Percentiles rank a stretch among this genome's conserved stretches.
These are phyloP conservation scores for Tiliacea aurago DNA, from an alignment of 2,888 invertebrate species.

Conservation along the genomic window DNA sequence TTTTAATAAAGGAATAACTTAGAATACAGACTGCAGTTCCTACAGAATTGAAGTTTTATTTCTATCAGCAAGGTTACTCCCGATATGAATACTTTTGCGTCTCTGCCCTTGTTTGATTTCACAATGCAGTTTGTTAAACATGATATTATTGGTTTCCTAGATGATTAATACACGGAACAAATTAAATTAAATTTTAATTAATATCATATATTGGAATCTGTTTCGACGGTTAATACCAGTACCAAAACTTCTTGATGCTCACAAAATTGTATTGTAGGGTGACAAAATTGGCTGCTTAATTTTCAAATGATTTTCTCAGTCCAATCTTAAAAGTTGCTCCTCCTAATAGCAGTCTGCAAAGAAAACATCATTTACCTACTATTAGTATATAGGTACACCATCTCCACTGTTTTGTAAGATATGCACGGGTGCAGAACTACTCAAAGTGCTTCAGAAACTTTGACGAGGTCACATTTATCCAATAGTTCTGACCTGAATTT, in stretches of 20 bases:
- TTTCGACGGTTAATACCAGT: neutral
- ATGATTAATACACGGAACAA: neutral
- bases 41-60: neutral
- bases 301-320: neutral
- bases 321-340: neutral
- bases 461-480: slow-evolving; percentile 40
- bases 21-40: neutral
- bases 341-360: too few relatives aligned
- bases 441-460: slow-evolving; percentile 45
- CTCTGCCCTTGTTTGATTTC: neutral
- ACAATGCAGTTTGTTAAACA: neutral
- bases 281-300: neutral
- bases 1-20: slow-evolving; percentile 1
- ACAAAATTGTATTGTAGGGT: neutral
- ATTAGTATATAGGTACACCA: slow-evolving; percentile 6
- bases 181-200: neutral
- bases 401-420: neutral
- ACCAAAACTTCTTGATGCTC: neutral
- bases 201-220: neutral
- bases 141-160: neutral
- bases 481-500: slow-evolving; percentile 51
- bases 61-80: neutral
- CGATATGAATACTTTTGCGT: neutral
- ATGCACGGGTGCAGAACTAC: slow-evolving; percentile 27
- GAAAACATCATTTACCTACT: neutral